These are phyloP conservation scores for Erynnis tages DNA, from an alignment of 2,888 invertebrate species.

Conservation along the genomic window DNA sequence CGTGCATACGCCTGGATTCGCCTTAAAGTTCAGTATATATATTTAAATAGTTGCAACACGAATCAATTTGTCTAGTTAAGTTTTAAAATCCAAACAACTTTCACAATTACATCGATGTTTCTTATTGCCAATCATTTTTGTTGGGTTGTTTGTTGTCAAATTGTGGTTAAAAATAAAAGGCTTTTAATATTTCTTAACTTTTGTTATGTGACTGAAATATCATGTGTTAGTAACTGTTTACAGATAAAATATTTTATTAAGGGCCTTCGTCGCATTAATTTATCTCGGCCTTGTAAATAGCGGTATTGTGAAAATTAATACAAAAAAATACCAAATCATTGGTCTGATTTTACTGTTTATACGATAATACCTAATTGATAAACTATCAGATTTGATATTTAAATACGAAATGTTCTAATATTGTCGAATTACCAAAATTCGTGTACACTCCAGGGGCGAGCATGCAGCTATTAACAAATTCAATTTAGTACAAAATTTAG, in stretches of 20 bases:
- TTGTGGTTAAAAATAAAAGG: neutral
- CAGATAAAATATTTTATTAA: neutral
- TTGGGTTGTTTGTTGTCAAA: constrained; percentile 7
- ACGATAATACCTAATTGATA: neutral
- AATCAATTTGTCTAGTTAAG: neutral
- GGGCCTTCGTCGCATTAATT: constrained; percentile 6
- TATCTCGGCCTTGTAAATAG: constrained; percentile 16
- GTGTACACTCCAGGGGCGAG: constrained; percentile 43
- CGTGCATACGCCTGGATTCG: too few relatives aligned
- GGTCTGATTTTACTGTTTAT: constrained; percentile 10
- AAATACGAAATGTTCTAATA: constrained; percentile 38
- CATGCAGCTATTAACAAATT: constrained; percentile 12
- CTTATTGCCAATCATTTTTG: constrained; percentile 15
- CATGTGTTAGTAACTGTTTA: neutral
- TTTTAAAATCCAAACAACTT: neutral
- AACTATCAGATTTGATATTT: constrained; percentile 23
- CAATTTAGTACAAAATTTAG: constrained; percentile 21
- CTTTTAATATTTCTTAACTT: neutral
- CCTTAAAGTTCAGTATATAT: too few relatives aligned
- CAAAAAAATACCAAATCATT: constrained; percentile 21
- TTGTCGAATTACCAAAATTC: constrained; percentile 73
- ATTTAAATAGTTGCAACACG: too few relatives aligned
- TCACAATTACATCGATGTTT: neutral
- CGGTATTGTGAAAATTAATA: constrained; percentile 9
- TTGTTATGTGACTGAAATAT: neutral